Base-by-base conservation (phyloP, 2,113 vertebrate species). In the Dromiciops gliroides region DNA sequence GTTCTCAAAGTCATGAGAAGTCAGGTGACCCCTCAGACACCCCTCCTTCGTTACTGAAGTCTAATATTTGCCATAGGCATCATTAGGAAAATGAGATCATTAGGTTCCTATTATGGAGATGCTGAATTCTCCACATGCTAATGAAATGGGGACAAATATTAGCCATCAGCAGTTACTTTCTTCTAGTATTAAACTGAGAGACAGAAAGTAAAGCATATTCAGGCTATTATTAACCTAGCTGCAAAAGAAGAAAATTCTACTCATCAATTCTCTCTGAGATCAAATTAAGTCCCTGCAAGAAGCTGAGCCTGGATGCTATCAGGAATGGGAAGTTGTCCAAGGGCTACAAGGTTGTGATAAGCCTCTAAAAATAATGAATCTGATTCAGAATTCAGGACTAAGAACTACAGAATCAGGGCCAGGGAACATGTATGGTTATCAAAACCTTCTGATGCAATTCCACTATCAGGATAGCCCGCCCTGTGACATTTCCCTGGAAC, bases 1-100 rank as follows among this genome's bases (percentile, higher is more conserved):
- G 22, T 49, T 88, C 91, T 50, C 48, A 51, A 90, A 19, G 31
- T 94, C 75, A 88, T 3, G 91, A 44, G 90, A 97, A 95, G 50
- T 92, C 89, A 83, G 88, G 44, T 1, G 2, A 26, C 50, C 50
- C 47, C 3, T 37, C 14, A 9, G 28, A n/a, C 91, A 92, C 95
- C 67, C 24, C 51, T 51, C 3, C 8, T 37, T 67, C 51, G 14
- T 49, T 89, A 50, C 22, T 95, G 31, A 92, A 90, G 75, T 75
- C 75, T 49, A 8, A 44, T 91, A 52, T 11, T 95, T 95, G 48
- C 51, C 52, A 51, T 49, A 16, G 31, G 31, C 0, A 0, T 93
- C 96, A 97, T 95, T 93, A 93, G 50, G 90, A 98, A 97, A 97
- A 96, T 91, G 96, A 97, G 97, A 98, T 93, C 60, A 25, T 90